Evolutionary conservation across 2,797 vertebrate genomes (phyloP).

Genomic region (Aselliscus stoliczkanus): DNA sequence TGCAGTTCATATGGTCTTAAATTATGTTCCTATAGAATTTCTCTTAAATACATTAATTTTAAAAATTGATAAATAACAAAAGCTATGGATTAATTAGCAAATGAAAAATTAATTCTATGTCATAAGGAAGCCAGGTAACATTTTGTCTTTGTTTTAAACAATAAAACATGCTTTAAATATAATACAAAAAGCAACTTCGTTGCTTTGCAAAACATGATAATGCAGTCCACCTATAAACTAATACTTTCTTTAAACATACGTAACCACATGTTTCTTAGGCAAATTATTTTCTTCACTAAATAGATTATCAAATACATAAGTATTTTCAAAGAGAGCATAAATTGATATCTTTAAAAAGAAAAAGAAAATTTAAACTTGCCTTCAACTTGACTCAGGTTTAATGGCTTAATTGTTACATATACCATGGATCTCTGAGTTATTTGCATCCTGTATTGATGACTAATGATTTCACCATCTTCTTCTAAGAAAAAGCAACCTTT

Average conservation of each 20-base stretch:
- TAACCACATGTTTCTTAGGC: neutral
- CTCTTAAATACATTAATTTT: constrained; percentile 1
- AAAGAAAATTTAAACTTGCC: constrained; percentile 78
- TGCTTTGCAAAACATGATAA: neutral
- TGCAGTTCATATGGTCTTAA: neutral
- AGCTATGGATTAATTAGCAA: constrained; percentile 3
- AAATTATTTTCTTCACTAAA: constrained; percentile 14
- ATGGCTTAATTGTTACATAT: constrained; percentile 89
- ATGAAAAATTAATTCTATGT: neutral
- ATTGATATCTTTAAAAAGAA: constrained; percentile 2
- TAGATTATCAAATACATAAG: neutral
- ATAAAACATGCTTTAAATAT: constrained; percentile 28
- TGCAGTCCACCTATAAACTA: neutral
- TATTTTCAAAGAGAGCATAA: neutral
- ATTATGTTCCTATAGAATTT: neutral
- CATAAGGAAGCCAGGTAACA: neutral
- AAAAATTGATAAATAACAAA: neutral
- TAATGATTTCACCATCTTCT: constrained; percentile 86
- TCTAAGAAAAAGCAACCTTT: constrained; percentile 94
- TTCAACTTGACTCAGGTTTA: constrained; percentile 81
- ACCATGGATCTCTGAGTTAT: constrained; percentile 84
- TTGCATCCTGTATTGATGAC: constrained; percentile 90
- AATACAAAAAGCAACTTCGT: neutral
- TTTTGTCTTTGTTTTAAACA: constrained; percentile 12
- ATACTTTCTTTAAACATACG: neutral